These are phyloP conservation scores for Myotis myotis DNA, from an alignment of 2,797 vertebrate species.

Conservation along the genomic window DNA sequence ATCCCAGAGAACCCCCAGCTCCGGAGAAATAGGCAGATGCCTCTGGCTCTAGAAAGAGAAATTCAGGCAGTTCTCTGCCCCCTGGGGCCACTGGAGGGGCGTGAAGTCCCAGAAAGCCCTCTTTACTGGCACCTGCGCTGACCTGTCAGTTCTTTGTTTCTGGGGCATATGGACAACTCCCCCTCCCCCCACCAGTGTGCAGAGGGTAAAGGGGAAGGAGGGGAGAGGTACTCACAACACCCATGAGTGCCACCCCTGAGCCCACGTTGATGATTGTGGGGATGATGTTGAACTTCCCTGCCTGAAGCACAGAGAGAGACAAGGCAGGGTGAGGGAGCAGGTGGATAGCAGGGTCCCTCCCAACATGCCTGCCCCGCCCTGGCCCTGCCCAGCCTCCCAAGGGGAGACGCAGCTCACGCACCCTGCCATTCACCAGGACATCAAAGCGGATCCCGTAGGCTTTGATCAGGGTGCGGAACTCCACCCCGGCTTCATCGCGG, in stretches of 20 bases:
- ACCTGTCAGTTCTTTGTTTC: background rate
- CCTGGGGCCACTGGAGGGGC: background rate
- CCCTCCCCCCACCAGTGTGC: background rate
- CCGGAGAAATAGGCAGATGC: background rate
- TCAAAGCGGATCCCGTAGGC: constrained; percentile 97
- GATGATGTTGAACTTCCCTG: constrained; percentile 95
- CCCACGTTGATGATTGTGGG: constrained; percentile 95
- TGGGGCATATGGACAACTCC: background rate
- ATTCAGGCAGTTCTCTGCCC: background rate
- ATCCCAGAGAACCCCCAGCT: background rate
- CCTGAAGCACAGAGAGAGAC: constrained; percentile 86
- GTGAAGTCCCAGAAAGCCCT: background rate
- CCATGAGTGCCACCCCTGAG: constrained; percentile 94
- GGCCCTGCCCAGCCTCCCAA: background rate
- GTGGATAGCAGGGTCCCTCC: background rate
- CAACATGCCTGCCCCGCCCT: background rate
- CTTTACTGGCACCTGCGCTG: background rate
- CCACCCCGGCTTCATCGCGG: constrained; percentile 86
- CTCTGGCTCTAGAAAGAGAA: background rate
- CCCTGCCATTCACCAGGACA: constrained; percentile 95
- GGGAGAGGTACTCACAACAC: constrained; percentile 88
- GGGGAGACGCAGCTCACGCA: constrained; percentile 67
- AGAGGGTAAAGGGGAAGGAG: background rate
- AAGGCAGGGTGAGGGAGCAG: background rate
- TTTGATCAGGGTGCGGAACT: constrained; percentile 92